phyloP scores from a whole-genome alignment of 1,140 invertebrate species.

The Cydia splendana region DNA sequence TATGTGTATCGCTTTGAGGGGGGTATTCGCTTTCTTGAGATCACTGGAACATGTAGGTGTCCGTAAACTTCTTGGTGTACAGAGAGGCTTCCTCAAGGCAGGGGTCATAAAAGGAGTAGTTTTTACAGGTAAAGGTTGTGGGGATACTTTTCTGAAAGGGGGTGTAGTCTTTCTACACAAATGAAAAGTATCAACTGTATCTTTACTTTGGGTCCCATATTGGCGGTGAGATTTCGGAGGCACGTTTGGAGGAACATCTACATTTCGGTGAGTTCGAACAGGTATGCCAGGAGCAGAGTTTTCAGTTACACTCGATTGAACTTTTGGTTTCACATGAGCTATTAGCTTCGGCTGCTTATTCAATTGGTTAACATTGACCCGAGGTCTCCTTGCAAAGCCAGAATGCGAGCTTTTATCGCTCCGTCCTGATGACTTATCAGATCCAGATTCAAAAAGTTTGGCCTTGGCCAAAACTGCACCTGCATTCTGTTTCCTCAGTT shows the following conservation, averaged over 20 bases:
- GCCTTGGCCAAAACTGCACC: constrained; percentile 84
- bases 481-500: constrained; percentile 82
- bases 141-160: constrained; percentile 59
- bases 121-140: constrained; percentile 44
- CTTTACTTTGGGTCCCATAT: constrained; percentile 19
- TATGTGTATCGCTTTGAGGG: constrained; percentile 67
- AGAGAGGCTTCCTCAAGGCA: constrained; percentile 62
- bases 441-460: constrained; percentile 81
- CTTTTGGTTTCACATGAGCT: constrained; percentile 50
- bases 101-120: constrained; percentile 59
- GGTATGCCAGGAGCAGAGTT: constrained; percentile 37
- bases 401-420: constrained; percentile 56
- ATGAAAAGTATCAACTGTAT: constrained; percentile 42
- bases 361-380: constrained; percentile 51
- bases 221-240: constrained; percentile 27
- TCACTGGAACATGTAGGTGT: constrained; percentile 50
- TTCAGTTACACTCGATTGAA: constrained; percentile 35
- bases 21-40: constrained; percentile 57
- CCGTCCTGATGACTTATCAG: constrained; percentile 70
- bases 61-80: constrained; percentile 55
- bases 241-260: constrained; percentile 31
- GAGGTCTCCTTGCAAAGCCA: constrained; percentile 66
- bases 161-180: constrained; percentile 57
- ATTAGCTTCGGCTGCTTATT: constrained; percentile 52
- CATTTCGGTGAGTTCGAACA: constrained; percentile 36